Evolutionary conservation across 2,888 invertebrate genomes (phyloP).

Genomic region (Hypolimnas misippus): DNA sequence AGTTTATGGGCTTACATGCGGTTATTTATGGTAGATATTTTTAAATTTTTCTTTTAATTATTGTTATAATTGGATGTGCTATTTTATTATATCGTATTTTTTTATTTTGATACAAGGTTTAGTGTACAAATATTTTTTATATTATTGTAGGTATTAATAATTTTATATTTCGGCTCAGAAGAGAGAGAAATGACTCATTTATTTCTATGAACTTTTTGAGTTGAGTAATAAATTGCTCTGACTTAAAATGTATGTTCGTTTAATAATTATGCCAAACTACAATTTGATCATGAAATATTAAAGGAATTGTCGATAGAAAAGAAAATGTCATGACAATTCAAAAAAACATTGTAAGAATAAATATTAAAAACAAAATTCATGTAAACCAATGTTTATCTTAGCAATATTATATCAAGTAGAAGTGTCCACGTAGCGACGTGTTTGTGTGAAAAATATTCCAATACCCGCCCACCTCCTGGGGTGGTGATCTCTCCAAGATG

Average conservation of each 20-base stretch:
- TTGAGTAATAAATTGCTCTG: too few relatives aligned
- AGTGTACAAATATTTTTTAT: too few relatives aligned
- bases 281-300: too few relatives aligned
- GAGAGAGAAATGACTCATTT: too few relatives aligned
- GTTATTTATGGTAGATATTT: conserved; percentile 13
- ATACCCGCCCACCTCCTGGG: conserved; percentile 62
- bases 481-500: conserved; percentile 74
- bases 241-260: too few relatives aligned
- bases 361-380: conserved; percentile 46
- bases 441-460: conserved; percentile 85
- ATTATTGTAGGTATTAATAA: too few relatives aligned
- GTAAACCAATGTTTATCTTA: conserved; percentile 56
- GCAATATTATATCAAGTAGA: conserved; percentile 82
- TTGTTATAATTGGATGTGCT: not conserved
- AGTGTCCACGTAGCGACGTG: conserved; percentile 83
- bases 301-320: too few relatives aligned
- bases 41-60: conserved; percentile 7
- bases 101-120: not conserved
- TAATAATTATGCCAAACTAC: too few relatives aligned
- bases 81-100: not conserved
- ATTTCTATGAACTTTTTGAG: not conserved
- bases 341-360: not conserved
- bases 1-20: conserved; percentile 57
- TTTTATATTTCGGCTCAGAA: conserved; percentile 6
- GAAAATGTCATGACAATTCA: too few relatives aligned